phyloP scores from a whole-genome alignment of 2,113 vertebrate species.

The Aix galericulata region DNA sequence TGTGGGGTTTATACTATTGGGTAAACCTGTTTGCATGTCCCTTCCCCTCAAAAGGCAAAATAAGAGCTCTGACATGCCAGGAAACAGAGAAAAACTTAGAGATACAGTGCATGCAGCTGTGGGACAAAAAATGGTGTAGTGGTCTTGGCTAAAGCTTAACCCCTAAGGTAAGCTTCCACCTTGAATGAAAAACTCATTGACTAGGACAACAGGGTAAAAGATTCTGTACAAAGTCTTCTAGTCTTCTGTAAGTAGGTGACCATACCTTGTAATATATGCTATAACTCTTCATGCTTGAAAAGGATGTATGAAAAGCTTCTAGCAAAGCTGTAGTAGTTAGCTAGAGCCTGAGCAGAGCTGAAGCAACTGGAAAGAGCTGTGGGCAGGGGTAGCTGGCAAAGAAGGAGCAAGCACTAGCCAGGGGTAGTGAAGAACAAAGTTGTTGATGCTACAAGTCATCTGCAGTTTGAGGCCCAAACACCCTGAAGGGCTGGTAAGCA shows the following conservation, averaged over 20 bases:
- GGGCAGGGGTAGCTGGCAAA: no score
- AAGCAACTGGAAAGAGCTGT: no score
- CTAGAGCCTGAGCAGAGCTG: no score
- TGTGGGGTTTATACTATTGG: neutral
- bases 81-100: neutral
- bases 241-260: neutral
- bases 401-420: no score
- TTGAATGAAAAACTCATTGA: neutral
- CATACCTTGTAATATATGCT: neutral
- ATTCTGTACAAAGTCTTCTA: neutral
- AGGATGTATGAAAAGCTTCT: no score
- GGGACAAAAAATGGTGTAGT: neutral
- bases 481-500: neutral
- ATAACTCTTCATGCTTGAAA: no score
- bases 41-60: neutral
- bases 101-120: fast-evolving
- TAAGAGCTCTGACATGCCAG: neutral
- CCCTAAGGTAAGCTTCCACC: neutral
- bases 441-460: neutral
- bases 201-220: neutral
- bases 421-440: no score
- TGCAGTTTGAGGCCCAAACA: neutral
- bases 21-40: neutral
- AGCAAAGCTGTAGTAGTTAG: no score
- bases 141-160: neutral